These are phyloP conservation scores for Nebria salina DNA, from an alignment of 2,888 invertebrate species.

Conservation along the genomic window DNA sequence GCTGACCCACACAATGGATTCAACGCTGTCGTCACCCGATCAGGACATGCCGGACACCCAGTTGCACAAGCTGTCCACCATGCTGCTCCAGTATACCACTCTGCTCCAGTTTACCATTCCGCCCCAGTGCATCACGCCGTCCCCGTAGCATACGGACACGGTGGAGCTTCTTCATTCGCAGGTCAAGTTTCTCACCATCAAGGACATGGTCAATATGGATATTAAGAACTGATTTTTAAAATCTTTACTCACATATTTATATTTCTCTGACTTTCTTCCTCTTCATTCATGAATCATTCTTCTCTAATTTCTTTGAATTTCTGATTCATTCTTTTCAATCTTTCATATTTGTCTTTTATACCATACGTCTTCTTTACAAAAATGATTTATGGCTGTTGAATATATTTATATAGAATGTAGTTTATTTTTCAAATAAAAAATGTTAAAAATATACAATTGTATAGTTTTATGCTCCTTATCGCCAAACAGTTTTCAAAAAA, in stretches of 20 bases:
- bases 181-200: neutral
- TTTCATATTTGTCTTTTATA: neutral
- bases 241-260: neutral
- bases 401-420: neutral
- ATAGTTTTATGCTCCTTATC: neutral
- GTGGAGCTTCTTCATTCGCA: neutral
- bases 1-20: conserved; percentile 38
- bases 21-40: conserved; percentile 36
- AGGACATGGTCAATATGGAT: neutral
- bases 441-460: neutral
- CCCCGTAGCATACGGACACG: neutral
- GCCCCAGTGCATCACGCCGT: neutral
- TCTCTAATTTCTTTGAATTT: neutral
- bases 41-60: conserved; percentile 27
- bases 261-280: neutral
- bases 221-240: neutral
- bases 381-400: neutral
- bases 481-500: no score
- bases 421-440: neutral
- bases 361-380: neutral
- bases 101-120: conserved; percentile 5
- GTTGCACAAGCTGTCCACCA: conserved; percentile 21
- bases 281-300: neutral
- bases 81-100: neutral
- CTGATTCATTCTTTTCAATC: neutral